Conservation (phyloP, 2,797 vertebrate genomes). For the Glossophaga mutica region DNA sequence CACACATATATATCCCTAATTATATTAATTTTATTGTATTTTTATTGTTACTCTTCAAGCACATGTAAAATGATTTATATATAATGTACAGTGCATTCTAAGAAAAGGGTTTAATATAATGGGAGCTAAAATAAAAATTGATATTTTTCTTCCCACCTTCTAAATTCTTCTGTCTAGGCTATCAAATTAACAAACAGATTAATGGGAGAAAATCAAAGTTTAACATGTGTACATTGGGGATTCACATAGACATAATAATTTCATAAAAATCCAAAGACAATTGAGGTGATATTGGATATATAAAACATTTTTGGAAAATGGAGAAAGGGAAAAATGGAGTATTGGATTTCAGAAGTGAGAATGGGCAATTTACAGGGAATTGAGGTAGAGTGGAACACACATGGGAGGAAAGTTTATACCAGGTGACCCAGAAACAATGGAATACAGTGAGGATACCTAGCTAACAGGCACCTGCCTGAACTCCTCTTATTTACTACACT, state of each 20-base stretch:
- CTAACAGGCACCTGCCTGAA: not conserved
- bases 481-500: not conserved
- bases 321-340: not conserved
- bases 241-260: not conserved
- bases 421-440: not conserved
- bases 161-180: not conserved
- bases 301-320: not conserved
- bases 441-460: not conserved
- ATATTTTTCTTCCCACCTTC: not conserved
- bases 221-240: not conserved
- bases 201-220: not conserved
- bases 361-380: not conserved
- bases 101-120: not conserved
- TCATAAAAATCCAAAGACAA: not conserved
- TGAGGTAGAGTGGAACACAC: not conserved
- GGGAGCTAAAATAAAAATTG: not conserved
- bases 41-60: not conserved
- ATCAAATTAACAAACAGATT: not conserved
- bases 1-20: not conserved
- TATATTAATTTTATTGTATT: not conserved
- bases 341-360: not conserved
- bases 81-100: not conserved
- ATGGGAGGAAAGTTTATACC: not conserved
- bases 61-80: not conserved
- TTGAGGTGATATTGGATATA: not conserved